Base-by-base conservation (phyloP, 2,888 invertebrate species). In the Drosophila conformis region DNA sequence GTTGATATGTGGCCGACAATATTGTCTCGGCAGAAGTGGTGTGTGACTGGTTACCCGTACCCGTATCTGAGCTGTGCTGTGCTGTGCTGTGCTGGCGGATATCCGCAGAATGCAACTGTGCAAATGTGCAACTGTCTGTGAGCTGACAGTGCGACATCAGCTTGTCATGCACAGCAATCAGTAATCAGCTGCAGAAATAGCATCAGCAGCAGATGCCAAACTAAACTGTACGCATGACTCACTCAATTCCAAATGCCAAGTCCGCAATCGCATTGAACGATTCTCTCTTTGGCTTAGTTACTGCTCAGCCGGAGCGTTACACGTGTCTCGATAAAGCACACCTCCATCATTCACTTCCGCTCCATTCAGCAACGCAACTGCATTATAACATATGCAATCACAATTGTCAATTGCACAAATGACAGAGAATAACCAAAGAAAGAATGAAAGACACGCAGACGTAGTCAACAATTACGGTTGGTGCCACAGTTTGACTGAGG, bases 311-410 rank as follows among this genome's bases (percentile, higher is more conserved):
- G 35, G 53, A 54, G 46, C 21, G 25, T 25, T 38, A 64, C 78
- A 76, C 60, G 73, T 76, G 73, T 59, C 70, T 46, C 59, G 29
- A 57, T 40, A 13, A 29, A 27, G 48, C 21, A n/a, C 27, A 33
- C 10, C 33, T 51, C 13, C 29, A 29, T 6, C 46, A 13, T n/a
- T 21, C 51, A 42, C 2, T 29, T 29, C 51, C 64, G 21, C 2
- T 51, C 36, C 13, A 61, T 67, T 59, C 73, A 68, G 62, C 33
- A 33, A 57, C 13, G 13, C 72, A 70, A 70, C 68, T 83, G 82
- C 86, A 82, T 88, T 79, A 86, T 83, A 83, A 66, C 83, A 88
- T 83, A 85, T 85, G 87, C 84, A 87, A 87, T 87, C 87, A 81
- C 82, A 87, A 83, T 87, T 87, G 83, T 83, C 87, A 85, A 85